phyloP scores from a whole-genome alignment of 2,113 vertebrate species.

The Ciconia maguari region DNA sequence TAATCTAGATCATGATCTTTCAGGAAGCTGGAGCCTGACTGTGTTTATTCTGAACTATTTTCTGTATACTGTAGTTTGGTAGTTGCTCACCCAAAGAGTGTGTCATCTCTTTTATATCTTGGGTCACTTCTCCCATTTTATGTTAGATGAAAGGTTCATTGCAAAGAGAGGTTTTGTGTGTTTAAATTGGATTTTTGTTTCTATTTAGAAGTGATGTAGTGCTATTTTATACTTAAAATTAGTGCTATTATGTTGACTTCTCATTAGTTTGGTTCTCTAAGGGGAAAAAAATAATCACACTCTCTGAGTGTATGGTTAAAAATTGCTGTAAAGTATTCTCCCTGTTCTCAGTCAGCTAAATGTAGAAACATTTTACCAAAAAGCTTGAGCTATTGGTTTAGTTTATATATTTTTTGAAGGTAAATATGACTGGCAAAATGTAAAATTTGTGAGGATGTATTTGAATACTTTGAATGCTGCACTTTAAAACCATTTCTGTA shows the following conservation, averaged over 20 bases:
- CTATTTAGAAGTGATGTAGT: not conserved
- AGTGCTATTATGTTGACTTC: not conserved
- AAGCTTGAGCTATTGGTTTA: not conserved
- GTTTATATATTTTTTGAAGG: conserved; percentile 10
- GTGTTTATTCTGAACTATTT: not conserved
- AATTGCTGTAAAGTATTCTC: not conserved
- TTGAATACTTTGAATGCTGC: conserved; percentile 51
- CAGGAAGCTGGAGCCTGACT: not conserved
- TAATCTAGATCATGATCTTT: not conserved
- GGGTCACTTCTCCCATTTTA: not conserved
- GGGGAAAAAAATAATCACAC: rapidly evolving
- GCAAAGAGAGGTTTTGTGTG: not conserved
- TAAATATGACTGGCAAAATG: conserved; percentile 29
- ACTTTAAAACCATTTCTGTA: conserved; percentile 61
- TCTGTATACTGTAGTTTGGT: not conserved
- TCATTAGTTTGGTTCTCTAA: not conserved
- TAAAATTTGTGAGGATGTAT: conserved; percentile 58
- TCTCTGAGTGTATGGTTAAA: not conserved
- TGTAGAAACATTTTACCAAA: not conserved
- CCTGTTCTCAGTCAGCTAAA: not conserved
- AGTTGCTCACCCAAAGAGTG: not conserved
- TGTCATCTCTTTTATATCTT: not conserved
- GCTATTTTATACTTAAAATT: not conserved
- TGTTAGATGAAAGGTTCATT: not conserved
- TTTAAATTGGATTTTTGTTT: not conserved